Conservation (phyloP, 2,888 invertebrate species). For the Coleophora deauratella region DNA sequence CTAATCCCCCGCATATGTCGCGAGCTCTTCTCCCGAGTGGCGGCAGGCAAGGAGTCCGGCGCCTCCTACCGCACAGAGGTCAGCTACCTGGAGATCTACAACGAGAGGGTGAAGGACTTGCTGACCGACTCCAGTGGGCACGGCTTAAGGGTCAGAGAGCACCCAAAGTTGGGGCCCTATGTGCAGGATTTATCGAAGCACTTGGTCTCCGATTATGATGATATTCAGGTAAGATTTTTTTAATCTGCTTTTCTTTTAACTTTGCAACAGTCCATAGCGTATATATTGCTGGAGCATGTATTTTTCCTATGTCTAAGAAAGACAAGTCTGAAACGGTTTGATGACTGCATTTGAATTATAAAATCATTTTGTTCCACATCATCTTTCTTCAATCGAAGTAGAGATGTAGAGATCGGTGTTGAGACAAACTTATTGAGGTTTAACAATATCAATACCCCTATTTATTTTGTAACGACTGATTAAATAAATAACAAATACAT, state of each 20-base stretch:
- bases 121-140: slow-evolving; percentile 77
- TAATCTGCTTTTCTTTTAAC: background rate
- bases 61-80: slow-evolving; percentile 91
- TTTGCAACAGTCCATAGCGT: too few species aligned
- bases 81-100: slow-evolving; percentile 90
- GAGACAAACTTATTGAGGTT: too few species aligned
- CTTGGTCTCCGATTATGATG: slow-evolving; percentile 88
- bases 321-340: too few species aligned
- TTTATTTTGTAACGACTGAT: too few species aligned
- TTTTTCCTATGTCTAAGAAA: too few species aligned
- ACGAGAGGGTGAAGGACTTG: slow-evolving; percentile 85
- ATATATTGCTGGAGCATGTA: too few species aligned
- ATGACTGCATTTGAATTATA: too few species aligned
- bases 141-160: slow-evolving; percentile 84
- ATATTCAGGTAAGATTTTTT: slow-evolving; percentile 77
- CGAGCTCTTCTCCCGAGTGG: slow-evolving; percentile 86
- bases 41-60: slow-evolving; percentile 85
- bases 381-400: too few species aligned
- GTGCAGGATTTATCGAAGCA: slow-evolving; percentile 91
- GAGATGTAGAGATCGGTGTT: too few species aligned
- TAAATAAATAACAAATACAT: too few species aligned
- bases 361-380: too few species aligned
- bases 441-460: too few species aligned
- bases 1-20: slow-evolving; percentile 91
- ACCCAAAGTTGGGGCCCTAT: slow-evolving; percentile 86